Evolutionary conservation across 2,888 invertebrate genomes (phyloP).

Genomic region (Gisinianus flammeolus): DNA sequence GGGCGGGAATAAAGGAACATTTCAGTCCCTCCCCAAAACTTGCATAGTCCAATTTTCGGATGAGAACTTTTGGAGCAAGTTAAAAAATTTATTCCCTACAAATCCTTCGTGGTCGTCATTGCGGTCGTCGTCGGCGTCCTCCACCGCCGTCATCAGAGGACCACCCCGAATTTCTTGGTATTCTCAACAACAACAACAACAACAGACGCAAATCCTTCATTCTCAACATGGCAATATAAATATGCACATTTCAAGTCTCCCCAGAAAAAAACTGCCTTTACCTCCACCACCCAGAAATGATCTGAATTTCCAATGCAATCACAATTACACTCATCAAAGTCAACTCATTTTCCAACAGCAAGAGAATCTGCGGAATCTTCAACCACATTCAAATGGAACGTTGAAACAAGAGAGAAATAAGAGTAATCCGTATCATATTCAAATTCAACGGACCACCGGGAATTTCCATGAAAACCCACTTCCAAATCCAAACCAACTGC

Average conservation of each 20-base stretch:
- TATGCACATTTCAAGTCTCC: background rate
- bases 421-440: background rate
- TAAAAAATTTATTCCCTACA: slow-evolving; percentile 46
- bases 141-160: background rate
- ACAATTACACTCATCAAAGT: too few relatives aligned
- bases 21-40: slow-evolving; percentile 21
- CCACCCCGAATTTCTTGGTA: too few relatives aligned
- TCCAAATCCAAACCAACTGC: too few relatives aligned
- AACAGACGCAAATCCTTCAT: too few relatives aligned
- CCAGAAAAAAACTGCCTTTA: background rate
- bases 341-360: background rate
- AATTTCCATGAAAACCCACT: background rate
- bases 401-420: background rate
- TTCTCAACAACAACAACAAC: too few relatives aligned
- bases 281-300: background rate
- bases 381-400: background rate
- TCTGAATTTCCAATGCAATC: too few relatives aligned
- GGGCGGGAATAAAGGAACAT: too few relatives aligned
- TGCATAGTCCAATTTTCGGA: slow-evolving; percentile 49
- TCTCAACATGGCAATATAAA: too few relatives aligned
- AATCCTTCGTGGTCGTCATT: background rate
- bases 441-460: background rate
- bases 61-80: slow-evolving; percentile 53
- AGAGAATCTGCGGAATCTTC: background rate
- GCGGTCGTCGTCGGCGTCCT: background rate